Evolutionary conservation across 2,113 vertebrate species (phyloP).

Genomic region (Cephalopholis sonnerati): DNA sequence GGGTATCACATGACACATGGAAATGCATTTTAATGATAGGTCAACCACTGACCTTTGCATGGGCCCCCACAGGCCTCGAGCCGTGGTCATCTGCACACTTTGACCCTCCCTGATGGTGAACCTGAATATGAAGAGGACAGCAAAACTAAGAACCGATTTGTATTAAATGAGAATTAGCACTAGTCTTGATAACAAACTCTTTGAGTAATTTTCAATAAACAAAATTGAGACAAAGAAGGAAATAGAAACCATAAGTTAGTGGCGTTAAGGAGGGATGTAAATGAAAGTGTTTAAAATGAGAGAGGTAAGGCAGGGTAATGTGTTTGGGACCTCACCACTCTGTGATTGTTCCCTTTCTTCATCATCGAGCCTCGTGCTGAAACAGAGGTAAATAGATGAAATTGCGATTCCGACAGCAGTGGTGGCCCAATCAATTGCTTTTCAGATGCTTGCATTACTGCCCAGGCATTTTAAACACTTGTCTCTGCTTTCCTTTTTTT

Average conservation of each 20-base stretch:
- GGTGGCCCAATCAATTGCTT: constrained; percentile 63
- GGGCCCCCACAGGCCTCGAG: too few species aligned
- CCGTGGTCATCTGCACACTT: too few species aligned
- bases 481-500: constrained; percentile 11
- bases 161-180: too few species aligned
- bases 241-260: neutral
- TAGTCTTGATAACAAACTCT: too few species aligned
- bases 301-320: constrained; percentile 36
- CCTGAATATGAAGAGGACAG: too few species aligned
- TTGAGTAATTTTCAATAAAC: too few species aligned
- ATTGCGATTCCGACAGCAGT: constrained; percentile 54
- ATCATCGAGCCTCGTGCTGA: constrained; percentile 44
- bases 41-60: too few species aligned
- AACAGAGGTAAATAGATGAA: constrained; percentile 61
- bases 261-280: constrained; percentile 9
- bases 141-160: too few species aligned
- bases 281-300: constrained; percentile 37
- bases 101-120: too few species aligned
- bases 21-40: too few species aligned
- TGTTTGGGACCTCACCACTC: constrained; percentile 40
- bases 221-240: too few species aligned
- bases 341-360: constrained; percentile 48
- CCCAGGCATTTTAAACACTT: constrained; percentile 67
- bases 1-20: too few species aligned
- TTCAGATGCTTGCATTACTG: constrained; percentile 50